phyloP scores from a whole-genome alignment of 2,113 vertebrate genomes.

The Porphyrio hochstetteri region DNA sequence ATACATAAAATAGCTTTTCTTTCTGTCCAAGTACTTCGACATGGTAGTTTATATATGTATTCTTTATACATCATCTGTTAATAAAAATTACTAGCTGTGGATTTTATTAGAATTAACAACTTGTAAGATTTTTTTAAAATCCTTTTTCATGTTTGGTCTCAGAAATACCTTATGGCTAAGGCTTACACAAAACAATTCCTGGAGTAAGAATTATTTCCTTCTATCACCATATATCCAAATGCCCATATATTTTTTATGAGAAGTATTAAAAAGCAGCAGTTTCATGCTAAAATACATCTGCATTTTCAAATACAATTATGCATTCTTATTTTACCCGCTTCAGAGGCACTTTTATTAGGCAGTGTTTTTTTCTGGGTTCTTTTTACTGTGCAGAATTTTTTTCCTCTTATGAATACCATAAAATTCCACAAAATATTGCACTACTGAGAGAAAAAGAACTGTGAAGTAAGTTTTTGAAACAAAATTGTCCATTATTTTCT shows the following conservation, averaged over 20 bases:
- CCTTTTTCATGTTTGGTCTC: no score
- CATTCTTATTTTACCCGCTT: background rate
- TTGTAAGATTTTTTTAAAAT: no score
- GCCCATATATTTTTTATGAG: background rate
- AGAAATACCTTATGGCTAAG: no score
- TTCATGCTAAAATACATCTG: background rate
- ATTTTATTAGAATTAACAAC: no score
- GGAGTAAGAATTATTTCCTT: background rate
- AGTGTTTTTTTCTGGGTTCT: background rate
- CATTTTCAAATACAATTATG: background rate
- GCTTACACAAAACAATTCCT: no score
- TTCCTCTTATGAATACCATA: accelerated
- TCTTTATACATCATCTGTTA: no score
- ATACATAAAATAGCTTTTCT: no score
- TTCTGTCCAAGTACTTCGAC: no score
- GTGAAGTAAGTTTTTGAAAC: background rate
- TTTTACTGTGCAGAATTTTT: background rate
- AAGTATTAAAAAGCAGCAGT: background rate
- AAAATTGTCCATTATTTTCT: background rate
- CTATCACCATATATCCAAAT: background rate
- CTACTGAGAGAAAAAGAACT: background rate
- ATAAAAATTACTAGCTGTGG: no score
- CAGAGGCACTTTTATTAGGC: background rate
- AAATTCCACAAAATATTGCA: background rate
- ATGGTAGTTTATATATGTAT: no score